phyloP scores from a whole-genome alignment of 2,888 invertebrate genomes.

The Apamea anceps region DNA sequence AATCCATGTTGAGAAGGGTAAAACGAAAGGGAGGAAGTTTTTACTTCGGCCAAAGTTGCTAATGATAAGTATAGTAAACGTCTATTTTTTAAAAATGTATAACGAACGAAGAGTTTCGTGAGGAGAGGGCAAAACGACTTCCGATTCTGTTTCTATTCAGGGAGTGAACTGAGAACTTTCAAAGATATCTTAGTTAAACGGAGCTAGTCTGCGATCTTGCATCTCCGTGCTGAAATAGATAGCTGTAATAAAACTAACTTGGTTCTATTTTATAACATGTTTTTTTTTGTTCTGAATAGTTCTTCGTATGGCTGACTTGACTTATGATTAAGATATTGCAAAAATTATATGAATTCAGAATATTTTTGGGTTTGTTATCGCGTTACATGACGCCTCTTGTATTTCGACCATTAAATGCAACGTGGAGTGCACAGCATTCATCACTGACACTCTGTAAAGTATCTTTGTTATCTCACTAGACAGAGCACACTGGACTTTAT shows the following conservation, averaged over 20 bases:
- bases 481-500: constrained; percentile 38
- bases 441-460: constrained; percentile 52
- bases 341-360: not conserved
- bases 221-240: constrained; percentile 50
- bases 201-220: constrained; percentile 45
- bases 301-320: constrained; percentile 6
- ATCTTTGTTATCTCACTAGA: constrained; percentile 52
- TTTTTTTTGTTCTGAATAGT: constrained; percentile 34
- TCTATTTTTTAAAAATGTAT: constrained; percentile 60
- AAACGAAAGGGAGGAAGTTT: constrained; percentile 69
- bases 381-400: not conserved
- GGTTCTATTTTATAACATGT: constrained; percentile 22
- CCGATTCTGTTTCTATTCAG: constrained; percentile 56
- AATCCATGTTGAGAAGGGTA: constrained; percentile 71
- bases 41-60: constrained; percentile 64
- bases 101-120: constrained; percentile 39
- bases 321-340: constrained; percentile 16
- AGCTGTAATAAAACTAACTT: constrained; percentile 59
- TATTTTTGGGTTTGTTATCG: constrained; percentile 36
- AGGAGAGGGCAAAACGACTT: constrained; percentile 42
- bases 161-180: constrained; percentile 42
- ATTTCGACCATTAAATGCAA: constrained; percentile 50
- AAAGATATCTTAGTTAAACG: constrained; percentile 57
- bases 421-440: constrained; percentile 42
- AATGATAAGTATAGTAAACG: constrained; percentile 67